Base-by-base conservation (phyloP, 2,113 vertebrate species). In the Aramus guarauna region DNA sequence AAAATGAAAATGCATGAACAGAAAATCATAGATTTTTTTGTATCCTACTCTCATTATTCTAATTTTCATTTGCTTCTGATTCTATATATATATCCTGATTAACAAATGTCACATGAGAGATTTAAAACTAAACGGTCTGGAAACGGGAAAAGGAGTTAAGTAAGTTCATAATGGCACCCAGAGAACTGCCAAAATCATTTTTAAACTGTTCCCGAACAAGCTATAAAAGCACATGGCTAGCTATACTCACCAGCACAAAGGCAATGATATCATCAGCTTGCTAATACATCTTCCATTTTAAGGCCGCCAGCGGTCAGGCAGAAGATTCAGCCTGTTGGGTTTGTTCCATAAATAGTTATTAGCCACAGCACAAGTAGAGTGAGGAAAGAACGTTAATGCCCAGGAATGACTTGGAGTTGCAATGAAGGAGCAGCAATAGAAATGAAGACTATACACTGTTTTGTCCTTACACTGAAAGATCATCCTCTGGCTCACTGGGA, bases 121-220 rank as follows among this genome's bases (percentile, higher is more conserved):
- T 43, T 96, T 97, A 93, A 97, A 98, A 97, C 88, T 92, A 87
- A 92, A 91, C 26, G 76, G 79, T 43, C 74, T 90, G 76, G 50
- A 92, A 91, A 78, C 1, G 20, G 59, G 71, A 92, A 97, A 92
- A 94, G 60, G 52, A 94, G 90, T 95, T 95, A 97, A 97, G 76
- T 73, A 88, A 96, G 74, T 87, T 94, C 91, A 88, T 91, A 97
- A 96, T 76, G 59, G 66, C 75, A 95, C 88, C 39, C 95, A 97
- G 90, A 97, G 77, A 96, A 76, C 47, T 89, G 84, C 85, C 93
- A 95, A 82, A 96, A 80, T 59, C 79, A 59, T 90, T 96, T 96
- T 96, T 94, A 92, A 90, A 76, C 69, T 77, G 29, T 18, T 97
- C 77, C 59, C 6, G 4, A 41, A 21, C 48, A 96, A 68, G 74